Base-by-base conservation (phyloP, 1,140 invertebrate species). In the Penaeus indicus region DNA sequence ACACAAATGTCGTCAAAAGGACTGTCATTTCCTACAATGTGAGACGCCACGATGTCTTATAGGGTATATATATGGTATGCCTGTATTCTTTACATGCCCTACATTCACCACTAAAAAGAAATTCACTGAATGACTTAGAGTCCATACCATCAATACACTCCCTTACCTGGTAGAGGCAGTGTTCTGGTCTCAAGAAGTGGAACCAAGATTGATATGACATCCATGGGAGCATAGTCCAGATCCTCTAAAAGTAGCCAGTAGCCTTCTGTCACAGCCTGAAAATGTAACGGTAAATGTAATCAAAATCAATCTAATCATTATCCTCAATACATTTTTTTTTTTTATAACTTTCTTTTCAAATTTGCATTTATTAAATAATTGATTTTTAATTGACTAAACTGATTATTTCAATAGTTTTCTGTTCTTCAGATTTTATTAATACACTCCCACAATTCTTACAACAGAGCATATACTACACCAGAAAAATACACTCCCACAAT, bases 201-300 rank as follows among this genome's bases (percentile, higher is more conserved):
- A 86, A 96, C 95, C 10, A 99, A 92, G 47, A 98, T 95, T 3
- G 97, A 97, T 0, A 97, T 95, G 1, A 99, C 97, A 93, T 99
- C 99, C 92, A 97, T 95, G 13, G 97, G 96, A 19, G 98, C 98
- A 91, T 95, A 96, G 92, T 99, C 98, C 86, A 99, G 96, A 92
- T 99, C 99, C 94, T 99, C 99, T 64, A 99, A 92, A 0, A 99
- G 93, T 72, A 99, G 93, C 97, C 99, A 99, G 92, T 96, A 95
- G 0, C 98, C 98, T 92, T 96, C 94, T 89, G 95, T 94, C 10
- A 99, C 96, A 86, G 97, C 98, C 95, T 97, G 93, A 25, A 92
- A 92, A 84, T 62, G 63, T 3, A 25, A 54, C 85, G 42, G n/a
- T 38, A 64, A 78, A 21, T 13, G 7, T 13, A 47, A 13, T 2